Evolutionary conservation across 2,113 vertebrate species (phyloP).

Genomic region (Motacilla tschutschensis): DNA sequence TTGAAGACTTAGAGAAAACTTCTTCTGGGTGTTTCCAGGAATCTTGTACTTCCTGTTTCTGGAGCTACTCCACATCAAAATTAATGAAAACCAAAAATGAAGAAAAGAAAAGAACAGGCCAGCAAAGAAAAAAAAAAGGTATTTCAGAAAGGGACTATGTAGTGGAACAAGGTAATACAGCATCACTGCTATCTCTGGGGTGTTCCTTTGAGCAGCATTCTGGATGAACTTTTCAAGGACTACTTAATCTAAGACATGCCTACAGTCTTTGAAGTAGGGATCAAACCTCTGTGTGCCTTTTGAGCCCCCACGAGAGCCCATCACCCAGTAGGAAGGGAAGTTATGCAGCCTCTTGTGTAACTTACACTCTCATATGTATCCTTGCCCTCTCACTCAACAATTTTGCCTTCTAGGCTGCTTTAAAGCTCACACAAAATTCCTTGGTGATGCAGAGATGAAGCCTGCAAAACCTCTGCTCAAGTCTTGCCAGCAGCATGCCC

Average conservation of each 20-base stretch:
- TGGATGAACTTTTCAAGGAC: background rate
- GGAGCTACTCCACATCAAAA: background rate
- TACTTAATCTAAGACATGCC: background rate
- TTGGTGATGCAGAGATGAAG: background rate
- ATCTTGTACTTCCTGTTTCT: background rate
- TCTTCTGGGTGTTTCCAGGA: background rate
- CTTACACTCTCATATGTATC: background rate
- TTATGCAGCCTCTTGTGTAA: background rate
- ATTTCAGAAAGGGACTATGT: background rate
- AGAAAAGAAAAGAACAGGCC: background rate
- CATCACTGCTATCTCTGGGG: background rate
- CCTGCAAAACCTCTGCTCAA: background rate
- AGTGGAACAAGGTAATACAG: background rate
- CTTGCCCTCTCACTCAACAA: background rate
- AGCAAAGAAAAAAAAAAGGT: accelerated
- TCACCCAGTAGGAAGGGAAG: background rate
- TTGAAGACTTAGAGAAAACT: background rate
- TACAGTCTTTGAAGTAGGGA: background rate
- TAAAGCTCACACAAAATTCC: background rate
- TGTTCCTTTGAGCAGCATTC: background rate
- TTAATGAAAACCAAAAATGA: background rate
- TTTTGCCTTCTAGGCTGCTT: background rate
- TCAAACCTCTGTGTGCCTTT: background rate
- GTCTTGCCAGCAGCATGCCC: background rate
- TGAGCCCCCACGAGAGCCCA: background rate